Percentiles rank a stretch among this genome's conserved stretches.
phyloP scores from a whole-genome alignment of 2,888 invertebrate species.

The Sialis fuliginosa region DNA sequence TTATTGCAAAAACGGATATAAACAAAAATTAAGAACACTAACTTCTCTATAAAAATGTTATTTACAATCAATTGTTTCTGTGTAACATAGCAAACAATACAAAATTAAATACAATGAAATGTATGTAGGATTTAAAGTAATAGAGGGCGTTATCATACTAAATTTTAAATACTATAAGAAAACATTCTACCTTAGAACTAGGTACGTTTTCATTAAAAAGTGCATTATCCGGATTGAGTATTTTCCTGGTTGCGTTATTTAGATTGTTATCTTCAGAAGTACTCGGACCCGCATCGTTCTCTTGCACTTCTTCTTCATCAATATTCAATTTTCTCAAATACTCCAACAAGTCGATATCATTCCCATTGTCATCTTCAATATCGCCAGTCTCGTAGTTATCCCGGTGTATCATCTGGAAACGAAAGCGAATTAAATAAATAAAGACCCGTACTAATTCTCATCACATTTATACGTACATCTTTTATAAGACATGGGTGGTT shows the following conservation, averaged over 20 bases:
- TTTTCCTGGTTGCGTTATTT: constrained; percentile 37
- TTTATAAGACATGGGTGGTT: constrained; percentile 75
- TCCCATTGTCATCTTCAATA: constrained; percentile 22
- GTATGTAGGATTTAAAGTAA: too few relatives aligned
- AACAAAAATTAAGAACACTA: too few relatives aligned
- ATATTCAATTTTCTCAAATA: constrained; percentile 45
- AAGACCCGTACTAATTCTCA: not conserved
- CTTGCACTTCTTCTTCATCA: constrained; percentile 17
- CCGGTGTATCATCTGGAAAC: constrained; percentile 30
- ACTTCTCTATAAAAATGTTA: too few relatives aligned
- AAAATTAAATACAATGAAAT: too few relatives aligned
- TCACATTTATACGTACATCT: constrained; percentile 24
- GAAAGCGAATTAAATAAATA: not conserved
- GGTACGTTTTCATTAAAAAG: constrained; percentile 39
- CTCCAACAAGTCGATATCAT: constrained; percentile 39
- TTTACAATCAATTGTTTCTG: too few relatives aligned
- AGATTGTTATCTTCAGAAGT: constrained; percentile 23
- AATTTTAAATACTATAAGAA: too few relatives aligned
- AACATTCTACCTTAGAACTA: constrained; percentile 40
- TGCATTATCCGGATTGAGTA: constrained; percentile 50
- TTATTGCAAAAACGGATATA: too few relatives aligned
- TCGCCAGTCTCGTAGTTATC: constrained; percentile 18
- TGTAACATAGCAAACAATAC: too few relatives aligned
- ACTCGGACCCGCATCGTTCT: constrained; percentile 12
- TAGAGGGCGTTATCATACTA: too few relatives aligned